Evolutionary conservation across 2,888 invertebrate genomes (phyloP), one percentile per base, ranked within the genome.

Genomic region (Rhamphomyia laevipes): DNA sequence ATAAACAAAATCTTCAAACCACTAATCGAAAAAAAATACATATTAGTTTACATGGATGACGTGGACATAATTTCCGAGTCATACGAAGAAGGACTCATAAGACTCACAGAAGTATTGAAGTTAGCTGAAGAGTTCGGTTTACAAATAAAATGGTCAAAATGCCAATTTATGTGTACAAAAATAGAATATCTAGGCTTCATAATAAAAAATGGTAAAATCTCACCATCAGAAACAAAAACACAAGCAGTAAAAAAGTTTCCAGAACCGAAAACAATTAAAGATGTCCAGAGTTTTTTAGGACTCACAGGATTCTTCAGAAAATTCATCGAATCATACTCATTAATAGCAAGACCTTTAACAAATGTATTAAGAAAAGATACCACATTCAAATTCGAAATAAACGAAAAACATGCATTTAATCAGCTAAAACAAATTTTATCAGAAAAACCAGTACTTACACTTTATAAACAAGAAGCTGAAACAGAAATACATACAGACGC

Each of bases 281-380:
- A 59, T 40, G 38, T 64, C 1, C 54, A 59, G 21, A 58, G 56
- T 48, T 63, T 62, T 38, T 46, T 59, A 11, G 61, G 59, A 48
- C 40, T 45, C 2, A 51, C 47, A 9, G 17, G 49, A 12, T 50
- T 46, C 18, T 51, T 49, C 31, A 45, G 49, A 13, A 49, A 52
- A 15, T 48, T 50, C 21, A 47, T 53, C 3, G 37, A 27, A 1
- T 40, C 49, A 6, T 54, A 46, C 17, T 53, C 52, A 30, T 12
- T 47, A 15, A 40, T 42, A 23, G 42, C 49, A 4, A 49, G 37
- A 23, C 49, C 42, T 1, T 12, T 49, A 10, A 35, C 13, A 4
- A 37, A 49, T 4, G 2, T 49, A 10, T 16, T 45, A 27, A 38
- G 15, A 12, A 31, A 42, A 21, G 35, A 49, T 30, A 30, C 1